Conservation (phyloP, 2,888 invertebrate species). For the Trichacis sp. region DNA sequence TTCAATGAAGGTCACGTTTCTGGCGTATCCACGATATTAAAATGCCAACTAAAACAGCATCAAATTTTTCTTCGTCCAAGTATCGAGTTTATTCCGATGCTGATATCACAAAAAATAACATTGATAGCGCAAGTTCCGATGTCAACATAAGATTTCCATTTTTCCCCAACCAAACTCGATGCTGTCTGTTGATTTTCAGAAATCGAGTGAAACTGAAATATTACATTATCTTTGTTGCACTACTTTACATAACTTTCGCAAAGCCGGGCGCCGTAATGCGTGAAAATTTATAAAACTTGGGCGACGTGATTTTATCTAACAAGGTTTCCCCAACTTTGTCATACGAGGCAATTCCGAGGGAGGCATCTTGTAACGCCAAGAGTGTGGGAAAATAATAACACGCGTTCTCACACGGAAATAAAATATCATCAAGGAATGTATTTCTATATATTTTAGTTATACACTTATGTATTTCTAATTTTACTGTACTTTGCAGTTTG, state of each 20-base stretch:
- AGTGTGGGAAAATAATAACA: not conserved
- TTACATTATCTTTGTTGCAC: not conserved
- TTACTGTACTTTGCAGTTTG: no score
- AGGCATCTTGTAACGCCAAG: not conserved
- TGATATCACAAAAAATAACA: no score
- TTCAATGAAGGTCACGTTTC: no score
- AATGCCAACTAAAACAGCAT: no score
- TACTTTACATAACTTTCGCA: conserved; percentile 1
- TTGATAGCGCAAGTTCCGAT: no score
- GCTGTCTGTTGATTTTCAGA: not conserved
- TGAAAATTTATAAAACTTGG: conserved; percentile 1
- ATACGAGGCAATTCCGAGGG: not conserved
- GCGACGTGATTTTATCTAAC: not conserved
- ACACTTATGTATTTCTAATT: no score
- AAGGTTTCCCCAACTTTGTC: not conserved
- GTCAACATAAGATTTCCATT: not conserved
- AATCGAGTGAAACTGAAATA: not conserved
- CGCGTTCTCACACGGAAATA: no score
- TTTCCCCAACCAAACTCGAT: not conserved
- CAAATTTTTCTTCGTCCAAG: no score
- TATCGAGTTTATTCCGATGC: no score
- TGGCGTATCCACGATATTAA: no score
- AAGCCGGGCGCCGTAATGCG: not conserved
- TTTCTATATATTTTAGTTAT: not conserved
- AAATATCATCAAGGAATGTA: no score